phyloP scores from a whole-genome alignment of 2,113 vertebrate species.

The Ptychochromis oligacanthus region DNA sequence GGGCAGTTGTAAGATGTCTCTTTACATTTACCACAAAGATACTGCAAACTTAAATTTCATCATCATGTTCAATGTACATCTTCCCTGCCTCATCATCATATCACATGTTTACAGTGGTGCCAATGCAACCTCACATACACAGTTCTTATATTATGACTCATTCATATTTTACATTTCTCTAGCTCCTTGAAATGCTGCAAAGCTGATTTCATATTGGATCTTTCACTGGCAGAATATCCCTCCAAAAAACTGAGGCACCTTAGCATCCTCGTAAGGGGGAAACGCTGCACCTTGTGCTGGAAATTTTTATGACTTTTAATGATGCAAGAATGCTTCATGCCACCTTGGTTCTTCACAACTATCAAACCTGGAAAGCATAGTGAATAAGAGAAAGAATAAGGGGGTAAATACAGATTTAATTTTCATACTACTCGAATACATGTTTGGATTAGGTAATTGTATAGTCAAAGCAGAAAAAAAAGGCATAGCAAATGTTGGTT shows the following conservation, averaged over 20 bases:
- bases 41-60: neutral
- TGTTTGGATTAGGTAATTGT: constrained; percentile 2
- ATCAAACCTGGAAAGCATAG: constrained; percentile 14
- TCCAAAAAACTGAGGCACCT: neutral
- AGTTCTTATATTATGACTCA: constrained; percentile 34
- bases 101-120: neutral
- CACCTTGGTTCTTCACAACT: neutral
- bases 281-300: neutral
- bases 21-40: neutral
- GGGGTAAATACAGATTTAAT: constrained; percentile 21
- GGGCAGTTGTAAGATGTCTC: neutral
- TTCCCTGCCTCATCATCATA: neutral
- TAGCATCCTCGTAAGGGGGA: neutral
- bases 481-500: neutral
- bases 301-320: constrained; percentile 38
- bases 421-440: neutral
- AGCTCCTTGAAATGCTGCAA: constrained; percentile 33
- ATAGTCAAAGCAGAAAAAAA: constrained; percentile 23
- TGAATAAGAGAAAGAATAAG: constrained; percentile 11
- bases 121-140: constrained; percentile 5
- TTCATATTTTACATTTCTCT: constrained; percentile 31
- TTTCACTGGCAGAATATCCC: constrained; percentile 4
- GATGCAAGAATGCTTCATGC: neutral
- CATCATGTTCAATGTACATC: neutral
- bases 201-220: constrained; percentile 25